phyloP scores from a whole-genome alignment of 30 jellyfish, hydroid and myxozoan species.

The Aurelia aurita complex sp. Pacific region DNA sequence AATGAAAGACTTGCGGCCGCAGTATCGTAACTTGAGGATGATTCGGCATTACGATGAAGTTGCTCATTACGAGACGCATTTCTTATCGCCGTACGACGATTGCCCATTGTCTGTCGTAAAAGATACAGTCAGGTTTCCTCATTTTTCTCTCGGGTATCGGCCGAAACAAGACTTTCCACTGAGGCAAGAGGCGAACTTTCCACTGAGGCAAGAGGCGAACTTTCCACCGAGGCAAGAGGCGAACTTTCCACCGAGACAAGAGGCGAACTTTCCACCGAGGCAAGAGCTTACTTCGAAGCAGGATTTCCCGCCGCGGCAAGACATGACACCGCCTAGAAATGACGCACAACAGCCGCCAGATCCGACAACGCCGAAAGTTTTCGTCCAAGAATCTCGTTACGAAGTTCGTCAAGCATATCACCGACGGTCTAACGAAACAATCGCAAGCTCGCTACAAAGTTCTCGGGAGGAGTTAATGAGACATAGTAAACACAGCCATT shows the following conservation, averaged over 20 bases:
- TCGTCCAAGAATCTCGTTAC: constrained; percentile 56
- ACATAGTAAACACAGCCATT: constrained; percentile 36
- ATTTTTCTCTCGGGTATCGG: constrained; percentile 57
- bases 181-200: neutral
- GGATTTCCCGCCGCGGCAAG: too few relatives aligned
- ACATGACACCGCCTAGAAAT: neutral
- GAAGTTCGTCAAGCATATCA: constrained; percentile 79
- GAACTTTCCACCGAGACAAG: neutral
- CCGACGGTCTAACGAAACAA: constrained; percentile 81
- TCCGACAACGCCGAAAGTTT: constrained; percentile 71
- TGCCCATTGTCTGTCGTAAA: constrained; percentile 75
- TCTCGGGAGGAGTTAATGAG: constrained; percentile 58
- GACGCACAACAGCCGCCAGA: constrained; percentile 10
- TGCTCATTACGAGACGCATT: constrained; percentile 55
- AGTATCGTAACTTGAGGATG: constrained; percentile 20
- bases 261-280: neutral
- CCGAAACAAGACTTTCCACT: constrained; percentile 47
- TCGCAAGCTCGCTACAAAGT: constrained; percentile 46
- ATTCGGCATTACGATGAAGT: constrained; percentile 51
- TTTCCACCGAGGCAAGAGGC: constrained; percentile 12
- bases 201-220: neutral
- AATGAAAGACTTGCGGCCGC: constrained; percentile 7
- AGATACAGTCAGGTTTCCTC: constrained; percentile 66
- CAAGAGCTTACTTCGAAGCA: neutral
- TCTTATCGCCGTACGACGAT: constrained; percentile 77